Conservation (phyloP, 2,888 invertebrate species). For the Bimastos eiseni region DNA sequence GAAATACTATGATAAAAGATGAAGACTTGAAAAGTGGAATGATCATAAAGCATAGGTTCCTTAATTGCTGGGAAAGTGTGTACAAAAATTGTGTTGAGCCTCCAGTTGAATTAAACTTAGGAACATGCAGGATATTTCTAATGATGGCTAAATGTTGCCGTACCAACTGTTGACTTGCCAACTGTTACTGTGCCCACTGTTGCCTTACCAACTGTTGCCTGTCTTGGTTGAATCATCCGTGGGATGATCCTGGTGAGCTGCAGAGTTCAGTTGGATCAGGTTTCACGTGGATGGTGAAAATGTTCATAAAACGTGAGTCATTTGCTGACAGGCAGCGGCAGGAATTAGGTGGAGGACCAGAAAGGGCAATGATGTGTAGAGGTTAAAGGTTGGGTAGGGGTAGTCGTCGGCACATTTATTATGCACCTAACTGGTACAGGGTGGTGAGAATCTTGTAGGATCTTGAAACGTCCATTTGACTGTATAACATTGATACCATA, state of each 20-base stretch:
- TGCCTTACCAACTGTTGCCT: neutral
- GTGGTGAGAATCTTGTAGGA: neutral
- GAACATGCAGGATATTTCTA: constrained; percentile 5
- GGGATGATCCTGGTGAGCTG: neutral
- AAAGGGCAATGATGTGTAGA: neutral
- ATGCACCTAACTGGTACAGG: neutral
- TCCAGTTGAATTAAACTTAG: neutral
- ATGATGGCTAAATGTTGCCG: constrained; percentile 2
- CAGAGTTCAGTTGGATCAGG: neutral
- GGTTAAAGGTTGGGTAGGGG: neutral
- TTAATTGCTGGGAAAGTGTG: neutral
- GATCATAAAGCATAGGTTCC: neutral
- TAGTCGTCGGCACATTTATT: neutral
- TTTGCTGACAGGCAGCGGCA: neutral
- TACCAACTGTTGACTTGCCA: neutral
- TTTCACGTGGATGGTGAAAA: neutral
- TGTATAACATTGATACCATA: neutral
- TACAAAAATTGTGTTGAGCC: neutral
- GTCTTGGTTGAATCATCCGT: neutral
- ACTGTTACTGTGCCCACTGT: too few species aligned
- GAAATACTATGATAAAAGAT: neutral
- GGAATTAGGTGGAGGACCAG: neutral
- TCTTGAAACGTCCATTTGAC: neutral
- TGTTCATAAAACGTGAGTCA: constrained; percentile 3
- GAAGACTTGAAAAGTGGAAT: neutral